phyloP scores from a whole-genome alignment of 30 jellyfish, hydroid and myxozoan species.

The Aurelia coerulea region DNA sequence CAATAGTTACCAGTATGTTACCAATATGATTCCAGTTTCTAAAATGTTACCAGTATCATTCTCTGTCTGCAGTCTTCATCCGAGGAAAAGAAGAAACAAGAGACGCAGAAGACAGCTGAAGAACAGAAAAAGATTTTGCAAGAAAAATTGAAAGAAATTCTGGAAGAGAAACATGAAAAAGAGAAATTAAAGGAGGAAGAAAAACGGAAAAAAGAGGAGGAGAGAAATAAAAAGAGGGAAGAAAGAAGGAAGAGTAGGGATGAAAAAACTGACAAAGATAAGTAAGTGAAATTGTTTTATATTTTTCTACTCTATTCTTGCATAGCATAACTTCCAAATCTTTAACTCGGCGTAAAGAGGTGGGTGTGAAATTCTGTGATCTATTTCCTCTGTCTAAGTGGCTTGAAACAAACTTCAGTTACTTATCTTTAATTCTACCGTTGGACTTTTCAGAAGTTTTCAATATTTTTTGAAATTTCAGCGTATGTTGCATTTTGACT shows the following conservation, averaged over 20 bases:
- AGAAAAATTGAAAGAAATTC: slow-evolving; percentile 51
- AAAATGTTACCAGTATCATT: too few species aligned
- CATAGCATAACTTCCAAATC: too few species aligned
- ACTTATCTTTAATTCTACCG: too few species aligned
- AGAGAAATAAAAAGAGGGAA: slow-evolving; percentile 39
- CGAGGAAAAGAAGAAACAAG: slow-evolving; percentile 56
- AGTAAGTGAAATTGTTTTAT: neutral
- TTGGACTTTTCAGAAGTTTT: too few species aligned
- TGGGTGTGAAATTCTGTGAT: too few species aligned
- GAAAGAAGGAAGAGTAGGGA: slow-evolving; percentile 61
- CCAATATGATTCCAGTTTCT: too few species aligned
- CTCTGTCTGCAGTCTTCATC: slow-evolving; percentile 16
- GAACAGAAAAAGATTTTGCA: slow-evolving; percentile 35
- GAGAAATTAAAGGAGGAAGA: slow-evolving; percentile 71
- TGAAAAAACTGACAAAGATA: slow-evolving; percentile 56
- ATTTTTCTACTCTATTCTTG: neutral
- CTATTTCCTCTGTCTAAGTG: too few species aligned
- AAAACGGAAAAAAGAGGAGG: slow-evolving; percentile 69
- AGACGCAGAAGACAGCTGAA: slow-evolving; percentile 46
- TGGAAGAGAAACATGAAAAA: slow-evolving; percentile 68
- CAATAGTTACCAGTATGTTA: too few species aligned
- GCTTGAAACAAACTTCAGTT: too few species aligned
- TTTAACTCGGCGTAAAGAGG: too few species aligned
- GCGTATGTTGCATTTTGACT: too few species aligned
- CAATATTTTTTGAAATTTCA: too few species aligned